Percentiles rank a stretch among this genome's conserved stretches.
Evolutionary conservation across 2,888 invertebrate genomes (phyloP).

Genomic region (Tortricodes alternella): DNA sequence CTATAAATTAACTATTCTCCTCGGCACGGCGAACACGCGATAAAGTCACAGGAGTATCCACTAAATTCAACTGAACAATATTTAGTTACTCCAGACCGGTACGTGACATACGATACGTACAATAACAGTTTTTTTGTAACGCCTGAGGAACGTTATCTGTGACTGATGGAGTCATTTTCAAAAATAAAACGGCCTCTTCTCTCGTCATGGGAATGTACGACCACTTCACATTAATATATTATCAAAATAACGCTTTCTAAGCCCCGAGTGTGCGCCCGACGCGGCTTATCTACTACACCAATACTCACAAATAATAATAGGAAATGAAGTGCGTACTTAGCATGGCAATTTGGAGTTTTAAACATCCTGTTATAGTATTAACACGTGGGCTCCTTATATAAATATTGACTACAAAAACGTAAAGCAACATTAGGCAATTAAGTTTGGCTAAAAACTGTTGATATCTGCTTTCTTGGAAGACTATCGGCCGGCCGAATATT

Average conservation of each 20-base stretch:
- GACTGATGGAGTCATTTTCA: slow-evolving; percentile 78
- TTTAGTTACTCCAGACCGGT: slow-evolving; percentile 65
- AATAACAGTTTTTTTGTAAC: slow-evolving; percentile 66
- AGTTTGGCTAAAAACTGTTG: slow-evolving; percentile 40
- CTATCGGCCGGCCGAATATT: slow-evolving; percentile 22
- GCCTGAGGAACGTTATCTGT: slow-evolving; percentile 67
- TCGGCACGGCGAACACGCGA: slow-evolving; percentile 47
- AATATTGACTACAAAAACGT: slow-evolving; percentile 69
- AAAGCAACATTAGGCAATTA: slow-evolving; percentile 57
- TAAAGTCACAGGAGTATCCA: slow-evolving; percentile 57
- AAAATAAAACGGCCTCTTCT: slow-evolving; percentile 75
- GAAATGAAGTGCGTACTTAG: slow-evolving; percentile 73
- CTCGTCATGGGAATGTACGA: slow-evolving; percentile 65
- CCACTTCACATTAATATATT: slow-evolving; percentile 73
- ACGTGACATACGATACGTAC: slow-evolving; percentile 63
- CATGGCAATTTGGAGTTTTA: slow-evolving; percentile 63
- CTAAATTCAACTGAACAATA: slow-evolving; percentile 55
- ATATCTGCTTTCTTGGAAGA: slow-evolving; percentile 33
- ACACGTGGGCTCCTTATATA: slow-evolving; percentile 69
- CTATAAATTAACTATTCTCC: slow-evolving; percentile 43
- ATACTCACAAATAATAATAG: slow-evolving; percentile 74
- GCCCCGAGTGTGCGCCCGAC: slow-evolving; percentile 47
- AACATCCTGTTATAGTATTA: slow-evolving; percentile 76
- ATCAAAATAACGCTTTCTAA: slow-evolving; percentile 68
- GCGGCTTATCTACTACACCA: slow-evolving; percentile 64